Percentiles rank a stretch among this genome's conserved stretches.
These are phyloP conservation scores for Asobara japonica DNA, from an alignment of 1,140 invertebrate genomes.

Conservation along the genomic window DNA sequence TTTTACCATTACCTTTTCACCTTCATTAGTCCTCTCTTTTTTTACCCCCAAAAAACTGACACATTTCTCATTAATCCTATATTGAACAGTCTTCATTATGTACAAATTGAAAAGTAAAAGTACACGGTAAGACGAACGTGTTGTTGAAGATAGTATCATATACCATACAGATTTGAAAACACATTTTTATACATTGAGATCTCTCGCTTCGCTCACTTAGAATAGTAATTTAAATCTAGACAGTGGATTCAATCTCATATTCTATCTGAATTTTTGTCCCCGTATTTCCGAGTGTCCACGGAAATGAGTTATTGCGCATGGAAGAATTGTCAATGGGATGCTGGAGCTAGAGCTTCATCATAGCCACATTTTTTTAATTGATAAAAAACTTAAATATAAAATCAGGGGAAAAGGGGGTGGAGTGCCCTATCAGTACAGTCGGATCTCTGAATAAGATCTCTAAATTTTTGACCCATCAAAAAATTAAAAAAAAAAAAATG, in stretches of 20 bases:
- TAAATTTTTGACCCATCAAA: too few species aligned
- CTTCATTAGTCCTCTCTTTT: background rate
- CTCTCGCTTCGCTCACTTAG: background rate
- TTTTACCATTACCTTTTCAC: background rate
- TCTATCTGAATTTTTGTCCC: too few species aligned
- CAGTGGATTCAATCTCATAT: background rate
- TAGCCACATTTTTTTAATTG: background rate
- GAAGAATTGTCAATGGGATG: background rate
- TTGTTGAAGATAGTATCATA: background rate
- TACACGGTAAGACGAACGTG: background rate
- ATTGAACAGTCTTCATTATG: conserved; percentile 1
- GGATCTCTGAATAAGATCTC: too few species aligned
- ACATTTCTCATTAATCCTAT: conserved; percentile 1
- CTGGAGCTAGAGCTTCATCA: background rate
- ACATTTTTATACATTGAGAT: background rate
- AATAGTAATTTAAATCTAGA: background rate
- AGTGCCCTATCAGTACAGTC: too few species aligned
- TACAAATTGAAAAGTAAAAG: background rate
- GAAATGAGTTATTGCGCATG: background rate
- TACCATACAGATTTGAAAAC: background rate
- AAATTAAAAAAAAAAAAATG: too few species aligned
- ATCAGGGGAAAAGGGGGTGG: too few species aligned
- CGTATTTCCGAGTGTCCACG: background rate
- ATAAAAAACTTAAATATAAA: background rate
- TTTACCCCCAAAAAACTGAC: background rate